Conservation (phyloP, 1,140 invertebrate species). For the Phymastichus coffea region DNA sequence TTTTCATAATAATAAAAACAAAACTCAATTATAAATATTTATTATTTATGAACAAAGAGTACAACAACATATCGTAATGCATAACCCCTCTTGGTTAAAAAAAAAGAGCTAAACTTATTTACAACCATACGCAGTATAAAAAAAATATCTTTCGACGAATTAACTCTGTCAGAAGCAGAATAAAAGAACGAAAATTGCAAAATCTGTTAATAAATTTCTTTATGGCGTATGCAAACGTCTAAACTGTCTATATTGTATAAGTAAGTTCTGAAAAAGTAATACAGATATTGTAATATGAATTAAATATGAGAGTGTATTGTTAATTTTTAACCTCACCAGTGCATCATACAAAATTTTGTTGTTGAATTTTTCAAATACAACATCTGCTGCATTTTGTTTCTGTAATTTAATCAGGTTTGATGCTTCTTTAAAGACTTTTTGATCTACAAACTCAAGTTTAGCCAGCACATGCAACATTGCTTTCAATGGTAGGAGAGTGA, state of each 20-base stretch:
- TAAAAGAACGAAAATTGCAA: no score
- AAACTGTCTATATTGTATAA: constrained; percentile 14
- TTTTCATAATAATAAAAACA: no score
- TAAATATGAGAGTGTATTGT: not conserved
- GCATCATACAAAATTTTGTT: constrained; percentile 21
- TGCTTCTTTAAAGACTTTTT: constrained; percentile 10
- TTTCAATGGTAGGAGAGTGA: constrained; percentile 31
- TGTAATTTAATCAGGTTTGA: not conserved
- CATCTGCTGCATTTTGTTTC: not conserved
- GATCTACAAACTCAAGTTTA: constrained; percentile 1
- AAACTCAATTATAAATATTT: not conserved
- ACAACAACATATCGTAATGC: not conserved
- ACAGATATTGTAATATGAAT: not conserved
- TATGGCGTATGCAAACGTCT: not conserved
- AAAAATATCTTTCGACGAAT: no score
- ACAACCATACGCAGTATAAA: no score
- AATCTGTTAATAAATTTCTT: no score
- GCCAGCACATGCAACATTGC: not conserved
- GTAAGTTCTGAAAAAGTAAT: constrained; percentile 21
- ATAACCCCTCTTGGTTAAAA: no score
- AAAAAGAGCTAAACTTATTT: no score
- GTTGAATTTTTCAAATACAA: constrained; percentile 1
- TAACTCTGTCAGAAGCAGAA: no score
- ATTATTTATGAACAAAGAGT: not conserved
- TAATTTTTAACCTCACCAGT: constrained; percentile 34